Evolutionary conservation across 2,797 vertebrate genomes (phyloP), one percentile per base, ranked within the genome.

Genomic region (Pangasius macronema): DNA sequence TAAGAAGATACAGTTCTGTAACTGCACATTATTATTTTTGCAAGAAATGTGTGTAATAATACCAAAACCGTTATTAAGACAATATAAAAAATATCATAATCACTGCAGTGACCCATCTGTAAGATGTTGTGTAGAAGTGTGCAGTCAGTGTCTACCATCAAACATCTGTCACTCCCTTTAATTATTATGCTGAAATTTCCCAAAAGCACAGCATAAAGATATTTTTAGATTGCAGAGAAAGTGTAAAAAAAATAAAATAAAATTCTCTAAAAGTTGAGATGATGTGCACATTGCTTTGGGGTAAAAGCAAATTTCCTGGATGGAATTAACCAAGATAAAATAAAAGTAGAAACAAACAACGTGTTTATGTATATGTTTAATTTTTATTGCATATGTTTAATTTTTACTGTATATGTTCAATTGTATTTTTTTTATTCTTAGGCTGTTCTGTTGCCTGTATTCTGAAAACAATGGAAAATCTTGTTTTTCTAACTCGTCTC

Each of bases 21-120:
- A 97, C 96, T 98, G 97, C 98, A 98, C 96, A 96, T 98, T 98
- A 96, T 96, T 97, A 92, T 96, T 97, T 96, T 96, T 97, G 96
- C 96, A 95, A 96, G 96, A 96, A 97, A 96, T 95, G 97, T 97
- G 97, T 99, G 98, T 97, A 97, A 96, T 96, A 97, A 98, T 95
- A 98, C 97, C 97, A 99, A 98, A 98, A 98, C 95, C 96, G 96
- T 95, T 93, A 95, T 96, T 83, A 95, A 95, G 94, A 96, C 95
- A 95, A 82, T 42, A 46, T 89, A 95, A 90, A 88, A 95, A 95
- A 96, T 95, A 96, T 96, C 96, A 92, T 91, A 96, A 96, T 95
- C 95, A 95, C 96, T 94, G 96, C 96, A 96, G 96, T 96, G 95
- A 95, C 96, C 94, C 94, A 94, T 95, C 94, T 95, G 95, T 95